phyloP scores from a whole-genome alignment of 2,888 invertebrate genomes.

The Abrostola triplasia region DNA sequence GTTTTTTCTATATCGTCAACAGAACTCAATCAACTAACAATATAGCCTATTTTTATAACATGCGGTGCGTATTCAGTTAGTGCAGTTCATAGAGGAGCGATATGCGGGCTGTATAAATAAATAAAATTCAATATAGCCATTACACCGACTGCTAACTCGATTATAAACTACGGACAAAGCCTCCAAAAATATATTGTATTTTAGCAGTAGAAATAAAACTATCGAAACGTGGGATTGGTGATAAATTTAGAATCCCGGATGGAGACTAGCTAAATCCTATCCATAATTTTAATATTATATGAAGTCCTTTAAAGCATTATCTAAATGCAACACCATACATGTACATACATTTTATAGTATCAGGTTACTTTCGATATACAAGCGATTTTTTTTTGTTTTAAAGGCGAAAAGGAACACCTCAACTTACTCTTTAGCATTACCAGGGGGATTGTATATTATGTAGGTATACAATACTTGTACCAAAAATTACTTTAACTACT shows the following conservation, averaged over 20 bases:
- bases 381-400: too few relatives aligned
- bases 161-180: conserved; percentile 39
- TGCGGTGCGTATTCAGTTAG: conserved; percentile 13
- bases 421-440: too few relatives aligned
- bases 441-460: too few relatives aligned
- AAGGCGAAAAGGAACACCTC: too few relatives aligned
- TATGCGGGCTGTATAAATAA: conserved; percentile 30
- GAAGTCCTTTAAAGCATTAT: too few relatives aligned
- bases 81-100: conserved; percentile 10
- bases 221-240: conserved; percentile 5
- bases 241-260: not conserved
- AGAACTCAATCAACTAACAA: conserved; percentile 24
- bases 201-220: conserved; percentile 16
- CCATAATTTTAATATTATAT: too few relatives aligned
- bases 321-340: too few relatives aligned
- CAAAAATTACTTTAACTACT: too few relatives aligned
- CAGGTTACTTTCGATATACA: too few relatives aligned
- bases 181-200: conserved; percentile 40
- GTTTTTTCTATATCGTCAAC: not conserved
- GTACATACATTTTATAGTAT: too few relatives aligned
- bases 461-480: too few relatives aligned
- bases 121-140: conserved; percentile 44
- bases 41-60: conserved; percentile 14
- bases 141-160: conserved; percentile 46
- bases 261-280: too few relatives aligned